Evolutionary conservation across 2,888 invertebrate genomes (phyloP), one percentile per base, ranked within the genome.

Genomic region (Acleris laterana): DNA sequence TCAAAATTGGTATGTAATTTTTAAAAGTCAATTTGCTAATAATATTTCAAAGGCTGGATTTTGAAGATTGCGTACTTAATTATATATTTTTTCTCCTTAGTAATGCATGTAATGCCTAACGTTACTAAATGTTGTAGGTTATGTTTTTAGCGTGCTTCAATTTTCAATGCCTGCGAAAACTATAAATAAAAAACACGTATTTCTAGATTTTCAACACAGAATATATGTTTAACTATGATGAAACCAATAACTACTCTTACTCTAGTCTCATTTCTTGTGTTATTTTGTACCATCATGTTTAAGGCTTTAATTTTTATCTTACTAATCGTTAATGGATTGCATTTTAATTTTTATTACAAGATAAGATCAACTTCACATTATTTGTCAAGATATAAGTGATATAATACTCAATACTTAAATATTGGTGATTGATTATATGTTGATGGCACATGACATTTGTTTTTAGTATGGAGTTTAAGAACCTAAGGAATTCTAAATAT

Each of bases 1-100:
- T 82, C 75, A 93, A 93, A 87, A 92, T 93, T 69, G 93, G 93
- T 92, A 81, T 87, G 84, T 73, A 58, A 16, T 46, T 70, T 49
- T 42, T 28, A 22, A 58, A 49, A 64, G 20, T 46, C 7, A n/a
- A 16, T 38, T 46, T 44, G 9, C 19, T 9, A 44, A 32, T 49
- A 53, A 13, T 17, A 2, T 17, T 48, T 49, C 25, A 42, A 16
- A 25, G 56, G 38, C 17, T 11, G 49, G 7, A 13, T 19, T 19
- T 20, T 20, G 19, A 3, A 20, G 2, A 49, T 13, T 4, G 4
- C 38, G 32, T 32, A 13, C 2, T 32, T 3, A 3, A 3, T 38
- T 19, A 49, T 19, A 20, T 19, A 20, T 32, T 11, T 3, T 5
- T 19, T 17, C 48, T n/a, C 6, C 11, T 20, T 20, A 20, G 19